Evolutionary conservation across 2,888 invertebrate species (phyloP), one percentile per base, ranked within the genome.

Genomic region (Hedya salicella): DNA sequence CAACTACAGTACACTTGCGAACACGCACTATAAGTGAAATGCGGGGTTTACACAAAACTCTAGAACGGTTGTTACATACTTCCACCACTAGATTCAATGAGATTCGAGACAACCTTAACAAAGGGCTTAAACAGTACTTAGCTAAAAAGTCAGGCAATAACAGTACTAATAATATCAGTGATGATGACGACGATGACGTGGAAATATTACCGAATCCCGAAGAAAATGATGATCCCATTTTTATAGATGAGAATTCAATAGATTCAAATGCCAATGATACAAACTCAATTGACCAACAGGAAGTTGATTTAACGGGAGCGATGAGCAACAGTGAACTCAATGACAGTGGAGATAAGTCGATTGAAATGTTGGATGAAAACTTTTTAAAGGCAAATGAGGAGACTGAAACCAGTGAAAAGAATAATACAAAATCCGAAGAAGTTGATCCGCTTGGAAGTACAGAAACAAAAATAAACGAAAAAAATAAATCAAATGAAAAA

Each of bases 1-100:
- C 90, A 0, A 86, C 87, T 5, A 85, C 89, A 0, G 73, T 89
- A 62, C 91, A 89, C 74, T 82, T 93, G 46, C 87, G 92, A 50
- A 90, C 92, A 8, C 83, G 90, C 44, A 86, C 88, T 30, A 78
- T 93, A 0, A 82, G 85, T 67, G 93, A 93, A 78, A 91, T 94
- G 79, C 90, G 92, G 42, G 85, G 80, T 62, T 82, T 94, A 19
- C 94, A 94, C 73, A 93, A 88, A 76, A 88, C 88, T 49, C 78
- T 94, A 52, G 94, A 94, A 68, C 91, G 93, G 60, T 80, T 93
- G 48, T 74, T 94, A 56, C 92, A 88, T 69, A 93, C 92, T 0
- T 93, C 94, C 0, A 85, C 92, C 30, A 91, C 87, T 69, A 88
- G 93, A 63, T 91, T 94, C 68, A 86, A 86, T 53, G 93, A 94